Conservation (phyloP, 2,113 vertebrate genomes). For the Gambusia holbrooki region DNA sequence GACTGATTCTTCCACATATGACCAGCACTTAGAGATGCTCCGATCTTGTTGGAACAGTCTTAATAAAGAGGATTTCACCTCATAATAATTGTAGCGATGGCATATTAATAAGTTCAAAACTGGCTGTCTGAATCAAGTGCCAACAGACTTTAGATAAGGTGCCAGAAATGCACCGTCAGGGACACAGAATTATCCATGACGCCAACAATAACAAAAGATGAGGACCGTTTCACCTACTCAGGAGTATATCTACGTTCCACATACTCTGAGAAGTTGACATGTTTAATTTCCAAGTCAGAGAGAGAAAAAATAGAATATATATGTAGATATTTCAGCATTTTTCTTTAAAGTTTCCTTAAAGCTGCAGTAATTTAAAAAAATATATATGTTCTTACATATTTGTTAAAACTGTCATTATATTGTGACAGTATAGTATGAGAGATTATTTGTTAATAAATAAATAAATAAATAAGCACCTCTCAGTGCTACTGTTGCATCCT, state of each 20-base stretch:
- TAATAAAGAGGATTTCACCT: conserved; percentile 23
- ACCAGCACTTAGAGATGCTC: conserved; percentile 58
- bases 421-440: too few species aligned
- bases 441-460: too few species aligned
- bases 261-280: neutral
- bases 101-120: conserved; percentile 1
- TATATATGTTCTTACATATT: too few species aligned
- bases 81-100: neutral
- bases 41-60: conserved; percentile 31
- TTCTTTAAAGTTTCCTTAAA: too few species aligned
- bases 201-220: conserved; percentile 36
- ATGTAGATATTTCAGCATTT: neutral
- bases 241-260: conserved; percentile 14
- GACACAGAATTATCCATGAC: conserved; percentile 15
- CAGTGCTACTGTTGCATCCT: too few species aligned
- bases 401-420: too few species aligned
- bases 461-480: too few species aligned
- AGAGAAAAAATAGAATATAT: neutral
- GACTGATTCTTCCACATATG: conserved; percentile 63
- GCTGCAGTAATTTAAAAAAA: too few species aligned
- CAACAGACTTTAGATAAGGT: conserved; percentile 7
- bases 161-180: conserved; percentile 40
- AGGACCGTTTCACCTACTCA: conserved; percentile 44
- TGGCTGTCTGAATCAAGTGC: conserved; percentile 13
- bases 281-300: neutral